Conservation (phyloP, 1,140 invertebrate species). For the Asbolus verrucosus region DNA sequence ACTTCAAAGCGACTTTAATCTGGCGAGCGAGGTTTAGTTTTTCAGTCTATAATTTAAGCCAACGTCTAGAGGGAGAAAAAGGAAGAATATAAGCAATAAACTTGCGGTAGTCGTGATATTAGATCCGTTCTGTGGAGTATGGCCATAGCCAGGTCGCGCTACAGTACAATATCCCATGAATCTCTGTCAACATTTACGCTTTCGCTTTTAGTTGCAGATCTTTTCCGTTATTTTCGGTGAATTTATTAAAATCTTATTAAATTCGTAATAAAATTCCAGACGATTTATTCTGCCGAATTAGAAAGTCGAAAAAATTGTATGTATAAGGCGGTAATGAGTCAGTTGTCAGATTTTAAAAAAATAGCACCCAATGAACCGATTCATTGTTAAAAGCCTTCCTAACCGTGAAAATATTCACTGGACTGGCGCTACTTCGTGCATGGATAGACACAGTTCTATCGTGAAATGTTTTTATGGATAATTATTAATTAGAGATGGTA, state of each 20-base stretch:
- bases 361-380: constrained; percentile 20
- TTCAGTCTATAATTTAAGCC: constrained; percentile 12
- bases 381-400: constrained; percentile 33
- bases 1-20: not conserved
- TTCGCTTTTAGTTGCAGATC: not conserved
- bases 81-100: constrained; percentile 22
- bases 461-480: constrained; percentile 35
- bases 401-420: constrained; percentile 32
- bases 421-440: constrained; percentile 37
- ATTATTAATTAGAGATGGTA: constrained; percentile 38
- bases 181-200: constrained; percentile 34
- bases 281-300: constrained; percentile 27
- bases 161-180: constrained; percentile 26
- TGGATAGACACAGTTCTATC: constrained; percentile 35
- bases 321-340: constrained; percentile 28
- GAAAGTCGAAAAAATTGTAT: constrained; percentile 18
- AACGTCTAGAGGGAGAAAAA: not conserved
- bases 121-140: constrained; percentile 23
- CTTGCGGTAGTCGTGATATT: constrained; percentile 27
- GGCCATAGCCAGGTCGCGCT: constrained; percentile 16
- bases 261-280: constrained; percentile 5
- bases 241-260: constrained; percentile 26
- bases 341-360: constrained; percentile 33
- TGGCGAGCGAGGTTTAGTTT: not conserved
- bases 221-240: constrained; percentile 1